Conservation (phyloP, 2,797 vertebrate species). For the Protosalanx chinensis region DNA sequence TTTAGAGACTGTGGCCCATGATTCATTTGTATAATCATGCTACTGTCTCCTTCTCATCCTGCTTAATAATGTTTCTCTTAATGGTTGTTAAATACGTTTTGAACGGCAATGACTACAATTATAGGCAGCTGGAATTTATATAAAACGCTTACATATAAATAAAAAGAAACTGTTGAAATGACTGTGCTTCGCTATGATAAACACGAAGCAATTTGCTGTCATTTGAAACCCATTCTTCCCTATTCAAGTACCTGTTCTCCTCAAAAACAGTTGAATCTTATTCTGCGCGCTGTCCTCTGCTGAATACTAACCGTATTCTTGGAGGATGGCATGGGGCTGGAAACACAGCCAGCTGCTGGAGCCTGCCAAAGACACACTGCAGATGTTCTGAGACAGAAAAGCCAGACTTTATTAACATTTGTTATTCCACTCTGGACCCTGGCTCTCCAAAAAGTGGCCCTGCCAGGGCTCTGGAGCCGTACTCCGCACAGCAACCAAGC, state of each 20-base stretch:
- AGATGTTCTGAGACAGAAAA: conserved; percentile 37
- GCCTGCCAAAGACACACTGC: conserved; percentile 32
- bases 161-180: neutral
- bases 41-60: neutral
- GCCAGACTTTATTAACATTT: conserved; percentile 59
- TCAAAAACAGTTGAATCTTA: conserved; percentile 15
- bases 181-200: too few species aligned
- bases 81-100: neutral
- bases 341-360: conserved; percentile 28
- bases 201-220: neutral
- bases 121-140: too few species aligned
- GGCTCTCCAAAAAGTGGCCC: conserved; percentile 18
- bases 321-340: conserved; percentile 18
- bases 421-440: conserved; percentile 61
- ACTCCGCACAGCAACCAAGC: conserved; percentile 56
- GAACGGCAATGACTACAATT: too few species aligned
- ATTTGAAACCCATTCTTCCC: too few species aligned
- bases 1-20: conserved; percentile 9
- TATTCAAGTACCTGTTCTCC: conserved; percentile 2
- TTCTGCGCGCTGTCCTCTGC: conserved; percentile 18
- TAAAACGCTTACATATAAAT: neutral
- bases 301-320: conserved; percentile 21
- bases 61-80: neutral
- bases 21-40: neutral
- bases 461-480: conserved; percentile 54